Base-by-base conservation (phyloP, 2,888 invertebrate genomes). In the Hipparchia semele region DNA sequence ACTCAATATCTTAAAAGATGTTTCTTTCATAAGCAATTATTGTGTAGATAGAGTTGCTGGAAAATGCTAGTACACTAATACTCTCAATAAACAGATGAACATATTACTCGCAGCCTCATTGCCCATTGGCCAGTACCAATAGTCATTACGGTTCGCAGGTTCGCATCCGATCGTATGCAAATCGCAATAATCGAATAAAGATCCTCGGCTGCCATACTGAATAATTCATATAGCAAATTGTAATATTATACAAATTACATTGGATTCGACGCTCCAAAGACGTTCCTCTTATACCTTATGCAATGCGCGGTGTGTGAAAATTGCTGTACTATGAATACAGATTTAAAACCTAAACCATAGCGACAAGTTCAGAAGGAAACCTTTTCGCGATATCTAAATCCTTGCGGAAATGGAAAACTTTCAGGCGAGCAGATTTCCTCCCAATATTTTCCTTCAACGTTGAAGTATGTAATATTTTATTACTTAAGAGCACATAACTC, bases 221-320 rank as follows among this genome's bases (percentile, higher is more conserved):
- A 93, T 93, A 85, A 92, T 92, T 91, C 92, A 92, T 87, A 79
- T 81, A 81, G 87, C 88, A 89, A 90, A 92, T 91, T 89, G 91
- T 89, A 86, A 88, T 90, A 89, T 91, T 91, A 91, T 91, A 88
- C 90, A 83, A 85, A 86, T 86, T 87, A 87, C 86, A 82, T 84
- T 83, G 87, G 88, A 90, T 90, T 90, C 88, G 91, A 90, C 91
- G 85, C 83, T 76, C 76, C 68, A 76, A 76, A 81, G 82, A 84
- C 85, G 80, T 73, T 75, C 64, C 62, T 13, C 13, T 46, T 70
- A 62, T 61, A 80, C 79, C 77, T 82, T 82, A 81, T 80, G 79
- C 73, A 68, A 68, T 73, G 68, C 72, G 60, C 71, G 73, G 73
- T 74, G 78, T 74, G 68, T 72, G 74, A 70, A 61, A 70, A 76